Base-by-base conservation (phyloP, 2,113 vertebrate genomes). In the Gila orcuttii region DNA sequence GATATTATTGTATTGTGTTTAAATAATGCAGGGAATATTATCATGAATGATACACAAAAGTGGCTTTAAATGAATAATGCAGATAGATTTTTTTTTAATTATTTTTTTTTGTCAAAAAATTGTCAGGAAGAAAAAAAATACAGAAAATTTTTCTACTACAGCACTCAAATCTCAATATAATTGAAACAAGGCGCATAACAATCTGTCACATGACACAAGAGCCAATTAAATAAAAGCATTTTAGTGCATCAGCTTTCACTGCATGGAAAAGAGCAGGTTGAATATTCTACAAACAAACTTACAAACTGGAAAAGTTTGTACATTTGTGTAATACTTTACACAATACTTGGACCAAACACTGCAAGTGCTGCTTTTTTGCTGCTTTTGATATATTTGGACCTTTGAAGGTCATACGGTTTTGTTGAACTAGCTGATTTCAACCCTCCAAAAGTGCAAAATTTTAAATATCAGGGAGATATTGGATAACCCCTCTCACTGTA, bases 401-500 rank as follows among this genome's bases (percentile, higher is more conserved):
- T 57, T 57, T 28, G 36, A 84, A 84, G 55, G 55, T 75, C 71
- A 52, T 17, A 52, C 23, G 23, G 66, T 45, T 77, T 47, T 77
- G 73, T 64, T 76, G 71, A 84, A 45, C 12, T 4, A 36, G 83
- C 45, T 52, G 23, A 66, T 68, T 64, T 39, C 31, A 64, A 5
- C 13, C 10, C 10, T 78, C 77, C 60, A 25, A 66, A 84, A 77
- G 57, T 66, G 11, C 60, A 68, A 52, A 78, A 52, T 21, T 28
- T 68, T 68, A 12, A 12, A 62, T 79, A 39, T 42, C 59, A 77
- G 59, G 62, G 73, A 28, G 52, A 55, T 57, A 79, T 59, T 59
- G 15, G 6, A 79, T 79, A 79, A 79, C 75, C 28, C n/a, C 25
- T 60, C 76, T 79, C 33, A 60, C 3, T 87, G 80, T 77, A 77